phyloP scores from a whole-genome alignment of 2,797 vertebrate species.

The Bradypus variegatus region DNA sequence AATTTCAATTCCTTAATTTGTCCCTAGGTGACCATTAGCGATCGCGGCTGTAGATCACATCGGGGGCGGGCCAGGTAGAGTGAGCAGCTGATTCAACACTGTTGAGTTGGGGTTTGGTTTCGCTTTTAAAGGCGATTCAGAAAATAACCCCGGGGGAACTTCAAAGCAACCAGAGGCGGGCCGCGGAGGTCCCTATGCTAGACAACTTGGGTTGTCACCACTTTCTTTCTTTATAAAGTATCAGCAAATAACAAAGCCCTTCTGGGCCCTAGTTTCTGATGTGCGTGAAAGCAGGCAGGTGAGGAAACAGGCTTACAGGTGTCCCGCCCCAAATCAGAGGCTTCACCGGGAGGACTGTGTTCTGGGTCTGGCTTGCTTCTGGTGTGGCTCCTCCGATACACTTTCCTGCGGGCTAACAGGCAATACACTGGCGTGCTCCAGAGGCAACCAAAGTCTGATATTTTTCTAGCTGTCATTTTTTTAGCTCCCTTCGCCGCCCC shows the following conservation, averaged over 20 bases:
- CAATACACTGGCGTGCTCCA: not conserved
- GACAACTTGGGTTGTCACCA: slow-evolving; percentile 41
- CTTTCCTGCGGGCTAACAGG: not conserved
- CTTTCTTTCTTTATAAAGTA: not conserved
- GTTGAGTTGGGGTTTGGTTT: slow-evolving; percentile 38
- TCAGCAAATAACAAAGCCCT: not conserved
- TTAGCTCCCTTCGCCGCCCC: not conserved
- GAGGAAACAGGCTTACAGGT: not conserved
- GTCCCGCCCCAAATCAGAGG: not conserved
- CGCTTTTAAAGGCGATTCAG: slow-evolving; percentile 38
- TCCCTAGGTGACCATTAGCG: slow-evolving; percentile 55
- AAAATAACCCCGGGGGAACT: slow-evolving; percentile 38
- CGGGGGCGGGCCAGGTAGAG: not conserved
- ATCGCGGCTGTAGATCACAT: slow-evolving; percentile 31
- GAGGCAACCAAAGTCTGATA: not conserved
- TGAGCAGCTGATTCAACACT: slow-evolving; percentile 64
- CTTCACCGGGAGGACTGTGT: not conserved
- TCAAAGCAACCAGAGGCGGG: not conserved
- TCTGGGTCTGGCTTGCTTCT: not conserved
- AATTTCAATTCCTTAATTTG: slow-evolving; percentile 65
- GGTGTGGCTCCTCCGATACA: not conserved
- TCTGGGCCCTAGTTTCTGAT: not conserved
- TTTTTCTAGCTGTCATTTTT: not conserved
- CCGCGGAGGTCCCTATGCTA: not conserved
- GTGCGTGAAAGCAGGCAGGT: not conserved